Evolutionary conservation across 2,797 vertebrate species (phyloP).

Genomic region (Neosalanx taihuensis): DNA sequence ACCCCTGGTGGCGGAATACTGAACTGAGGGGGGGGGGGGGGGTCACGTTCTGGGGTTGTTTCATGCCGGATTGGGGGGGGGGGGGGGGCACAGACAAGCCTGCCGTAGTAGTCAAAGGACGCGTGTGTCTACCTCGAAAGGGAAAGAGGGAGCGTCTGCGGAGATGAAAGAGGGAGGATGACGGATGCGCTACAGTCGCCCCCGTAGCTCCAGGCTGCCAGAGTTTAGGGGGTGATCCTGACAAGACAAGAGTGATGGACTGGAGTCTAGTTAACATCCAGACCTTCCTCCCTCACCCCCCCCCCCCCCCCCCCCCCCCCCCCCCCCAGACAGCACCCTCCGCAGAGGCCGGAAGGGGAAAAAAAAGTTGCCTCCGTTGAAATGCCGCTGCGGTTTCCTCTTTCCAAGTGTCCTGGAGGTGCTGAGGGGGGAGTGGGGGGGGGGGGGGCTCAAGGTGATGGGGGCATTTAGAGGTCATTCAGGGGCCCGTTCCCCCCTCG

Average conservation of each 20-base stretch:
- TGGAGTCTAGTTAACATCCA: constrained; percentile 26
- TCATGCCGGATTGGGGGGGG: neutral
- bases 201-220: constrained; percentile 47
- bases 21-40: too few relatives aligned
- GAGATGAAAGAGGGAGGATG: constrained; percentile 36
- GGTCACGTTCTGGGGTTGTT: neutral
- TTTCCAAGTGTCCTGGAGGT: constrained; percentile 52
- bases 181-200: constrained; percentile 54
- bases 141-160: constrained; percentile 42
- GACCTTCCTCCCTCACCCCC: constrained; percentile 1
- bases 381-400: constrained; percentile 67
- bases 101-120: neutral
- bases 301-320: constrained; percentile 44
- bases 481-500: too few relatives aligned
- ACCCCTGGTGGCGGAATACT: constrained; percentile 66
- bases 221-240: constrained; percentile 29
- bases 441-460: too few relatives aligned
- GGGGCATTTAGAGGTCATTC: too few relatives aligned
- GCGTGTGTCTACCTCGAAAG: neutral
- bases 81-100: neutral
- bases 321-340: constrained; percentile 35
- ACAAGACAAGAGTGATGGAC: constrained; percentile 27
- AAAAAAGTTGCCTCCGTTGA: too few relatives aligned
- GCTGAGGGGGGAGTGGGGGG: constrained; percentile 23
- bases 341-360: constrained; percentile 69